Evolutionary conservation across 2,888 invertebrate genomes (phyloP).

Genomic region (Malachius bipustulatus): DNA sequence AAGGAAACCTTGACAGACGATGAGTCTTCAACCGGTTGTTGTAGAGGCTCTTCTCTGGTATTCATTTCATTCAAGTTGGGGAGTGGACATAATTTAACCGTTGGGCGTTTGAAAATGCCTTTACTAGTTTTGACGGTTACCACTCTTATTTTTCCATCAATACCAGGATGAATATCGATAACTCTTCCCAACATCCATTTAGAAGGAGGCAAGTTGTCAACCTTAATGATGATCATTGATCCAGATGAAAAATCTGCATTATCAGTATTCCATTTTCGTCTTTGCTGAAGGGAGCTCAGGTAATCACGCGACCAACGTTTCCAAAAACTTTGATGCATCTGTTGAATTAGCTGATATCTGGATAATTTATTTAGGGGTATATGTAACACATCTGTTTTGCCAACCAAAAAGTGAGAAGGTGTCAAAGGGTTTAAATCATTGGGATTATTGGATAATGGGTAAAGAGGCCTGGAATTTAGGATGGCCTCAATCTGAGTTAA

Average conservation of each 20-base stretch:
- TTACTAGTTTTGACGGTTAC: slow-evolving; percentile 9
- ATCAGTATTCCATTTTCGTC: slow-evolving; percentile 7
- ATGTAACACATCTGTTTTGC: too few species aligned
- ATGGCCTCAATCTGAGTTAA: too few species aligned
- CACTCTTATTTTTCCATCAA: slow-evolving; percentile 6
- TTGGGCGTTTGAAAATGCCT: slow-evolving; percentile 7
- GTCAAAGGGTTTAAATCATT: too few species aligned
- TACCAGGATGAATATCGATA: slow-evolving; percentile 8
- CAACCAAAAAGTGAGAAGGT: too few species aligned
- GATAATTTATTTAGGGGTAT: slow-evolving; percentile 7
- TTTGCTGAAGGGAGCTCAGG: slow-evolving; percentile 5
- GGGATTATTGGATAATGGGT: too few species aligned
- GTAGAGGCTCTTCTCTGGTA: too few species aligned
- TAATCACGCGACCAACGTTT: slow-evolving; percentile 10
- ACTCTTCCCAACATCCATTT: slow-evolving; percentile 9
- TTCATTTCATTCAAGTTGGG: too few species aligned
- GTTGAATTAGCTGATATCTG: slow-evolving; percentile 8
- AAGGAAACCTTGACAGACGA: too few species aligned
- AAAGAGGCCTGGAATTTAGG: too few species aligned
- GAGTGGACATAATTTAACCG: slow-evolving; percentile 8
- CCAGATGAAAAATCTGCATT: not conserved
- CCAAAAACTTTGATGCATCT: slow-evolving; percentile 9
- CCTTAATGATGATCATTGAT: slow-evolving; percentile 6
- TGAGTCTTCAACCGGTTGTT: too few species aligned
- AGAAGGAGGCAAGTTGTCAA: slow-evolving; percentile 8